These are phyloP conservation scores for Drosophila prosaltans DNA, from an alignment of 1,140 invertebrate species.

Conservation along the genomic window DNA sequence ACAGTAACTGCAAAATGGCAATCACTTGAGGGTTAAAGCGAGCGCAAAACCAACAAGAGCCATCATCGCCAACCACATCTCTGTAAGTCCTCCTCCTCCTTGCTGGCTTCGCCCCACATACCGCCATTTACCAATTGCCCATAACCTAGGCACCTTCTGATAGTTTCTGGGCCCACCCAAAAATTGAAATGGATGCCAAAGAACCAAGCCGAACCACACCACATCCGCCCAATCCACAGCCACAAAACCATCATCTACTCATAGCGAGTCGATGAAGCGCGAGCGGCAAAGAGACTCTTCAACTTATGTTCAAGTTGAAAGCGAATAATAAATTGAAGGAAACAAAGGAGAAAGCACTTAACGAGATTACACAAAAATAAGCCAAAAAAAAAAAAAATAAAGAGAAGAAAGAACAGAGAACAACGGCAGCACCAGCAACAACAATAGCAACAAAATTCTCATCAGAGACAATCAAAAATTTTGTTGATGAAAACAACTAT, in stretches of 20 bases:
- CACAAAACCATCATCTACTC: slow-evolving; percentile 23
- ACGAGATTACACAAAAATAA: slow-evolving; percentile 10
- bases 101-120: neutral
- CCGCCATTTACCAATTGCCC: neutral
- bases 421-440: neutral
- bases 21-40: slow-evolving; percentile 37
- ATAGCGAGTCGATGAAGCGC: slow-evolving; percentile 51
- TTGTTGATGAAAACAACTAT: neutral
- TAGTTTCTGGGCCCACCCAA: slow-evolving; percentile 5
- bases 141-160: neutral
- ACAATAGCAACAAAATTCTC: neutral
- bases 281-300: slow-evolving; percentile 38
- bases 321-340: slow-evolving; percentile 45
- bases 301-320: slow-evolving; percentile 53
- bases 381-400: neutral
- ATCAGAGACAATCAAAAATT: slow-evolving; percentile 9
- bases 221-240: neutral
- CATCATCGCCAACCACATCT: slow-evolving; percentile 2
- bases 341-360: slow-evolving; percentile 18
- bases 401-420: neutral
- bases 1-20: slow-evolving; percentile 10
- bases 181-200: slow-evolving; percentile 31
- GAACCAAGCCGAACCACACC: neutral
- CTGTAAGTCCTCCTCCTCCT: neutral
- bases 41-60: slow-evolving; percentile 42